Conservation (phyloP, 1,140 invertebrate species). For the Trigoniulus corallinus region DNA sequence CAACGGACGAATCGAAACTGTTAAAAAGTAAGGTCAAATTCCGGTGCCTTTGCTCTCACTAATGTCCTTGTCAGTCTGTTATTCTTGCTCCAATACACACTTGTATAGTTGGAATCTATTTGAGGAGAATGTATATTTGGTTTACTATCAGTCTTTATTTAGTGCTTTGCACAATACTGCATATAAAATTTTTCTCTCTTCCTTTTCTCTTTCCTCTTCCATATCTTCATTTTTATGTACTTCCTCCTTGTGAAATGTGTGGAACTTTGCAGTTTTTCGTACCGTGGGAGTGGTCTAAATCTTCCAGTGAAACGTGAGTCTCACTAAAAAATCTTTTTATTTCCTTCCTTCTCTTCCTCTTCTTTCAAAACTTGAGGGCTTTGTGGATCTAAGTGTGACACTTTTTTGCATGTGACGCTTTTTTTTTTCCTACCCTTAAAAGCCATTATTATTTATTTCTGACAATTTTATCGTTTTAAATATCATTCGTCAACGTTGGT, state of each 20-base stretch:
- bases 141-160: not conserved
- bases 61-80: not conserved
- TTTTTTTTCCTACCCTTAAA: too few relatives aligned
- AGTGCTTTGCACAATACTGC: not conserved
- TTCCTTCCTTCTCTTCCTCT: not conserved
- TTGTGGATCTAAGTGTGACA: too few relatives aligned
- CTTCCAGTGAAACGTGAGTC: not conserved
- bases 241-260: not conserved
- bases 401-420: too few relatives aligned
- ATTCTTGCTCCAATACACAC: too few relatives aligned
- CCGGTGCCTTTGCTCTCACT: not conserved
- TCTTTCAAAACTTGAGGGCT: too few relatives aligned
- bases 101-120: not conserved
- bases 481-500: not conserved
- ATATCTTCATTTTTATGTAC: not conserved
- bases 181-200: not conserved
- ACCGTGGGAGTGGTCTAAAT: not conserved
- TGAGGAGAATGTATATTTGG: not conserved
- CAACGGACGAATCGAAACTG: not conserved
- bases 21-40: not conserved
- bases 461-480: too few relatives aligned
- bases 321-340: not conserved
- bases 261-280: not conserved
- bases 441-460: too few relatives aligned
- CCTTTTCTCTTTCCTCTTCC: not conserved